Evolutionary conservation across 2,113 vertebrate species (phyloP).

Genomic region (Lontra canadensis): DNA sequence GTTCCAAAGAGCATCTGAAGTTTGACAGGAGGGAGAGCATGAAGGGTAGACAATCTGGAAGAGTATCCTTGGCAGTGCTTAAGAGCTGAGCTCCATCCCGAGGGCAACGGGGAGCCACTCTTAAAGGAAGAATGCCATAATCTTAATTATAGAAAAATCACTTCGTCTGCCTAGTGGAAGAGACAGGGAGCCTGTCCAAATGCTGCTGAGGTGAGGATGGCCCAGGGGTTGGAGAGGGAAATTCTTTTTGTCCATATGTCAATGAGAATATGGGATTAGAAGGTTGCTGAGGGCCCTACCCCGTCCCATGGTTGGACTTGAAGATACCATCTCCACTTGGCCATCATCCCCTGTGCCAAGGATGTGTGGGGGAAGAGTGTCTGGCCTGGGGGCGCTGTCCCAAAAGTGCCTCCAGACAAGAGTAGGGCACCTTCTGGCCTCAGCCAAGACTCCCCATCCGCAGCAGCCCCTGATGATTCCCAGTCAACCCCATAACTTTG

Average conservation of each 20-base stretch:
- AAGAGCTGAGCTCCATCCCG: neutral
- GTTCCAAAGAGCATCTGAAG: neutral
- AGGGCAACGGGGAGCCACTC: neutral
- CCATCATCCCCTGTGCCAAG: neutral
- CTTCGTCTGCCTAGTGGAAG: neutral
- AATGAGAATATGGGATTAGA: neutral
- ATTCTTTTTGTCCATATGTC: neutral
- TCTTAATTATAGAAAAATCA: neutral
- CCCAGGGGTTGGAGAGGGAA: fast-evolving
- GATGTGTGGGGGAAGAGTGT: no score
- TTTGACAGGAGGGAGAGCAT: neutral
- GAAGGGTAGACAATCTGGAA: neutral
- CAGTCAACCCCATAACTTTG: neutral
- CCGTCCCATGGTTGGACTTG: neutral
- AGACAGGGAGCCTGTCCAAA: neutral
- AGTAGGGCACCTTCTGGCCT: neutral
- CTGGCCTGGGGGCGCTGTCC: neutral
- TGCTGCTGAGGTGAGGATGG: neutral
- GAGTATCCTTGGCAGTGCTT: neutral
- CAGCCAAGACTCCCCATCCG: neutral
- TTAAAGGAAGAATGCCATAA: neutral
- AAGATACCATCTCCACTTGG: neutral
- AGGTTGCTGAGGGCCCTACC: neutral
- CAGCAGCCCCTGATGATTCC: neutral
- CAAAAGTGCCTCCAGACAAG: neutral